Base-by-base conservation (phyloP, 2,113 vertebrate genomes). In the Cynoglossus semilaevis region DNA sequence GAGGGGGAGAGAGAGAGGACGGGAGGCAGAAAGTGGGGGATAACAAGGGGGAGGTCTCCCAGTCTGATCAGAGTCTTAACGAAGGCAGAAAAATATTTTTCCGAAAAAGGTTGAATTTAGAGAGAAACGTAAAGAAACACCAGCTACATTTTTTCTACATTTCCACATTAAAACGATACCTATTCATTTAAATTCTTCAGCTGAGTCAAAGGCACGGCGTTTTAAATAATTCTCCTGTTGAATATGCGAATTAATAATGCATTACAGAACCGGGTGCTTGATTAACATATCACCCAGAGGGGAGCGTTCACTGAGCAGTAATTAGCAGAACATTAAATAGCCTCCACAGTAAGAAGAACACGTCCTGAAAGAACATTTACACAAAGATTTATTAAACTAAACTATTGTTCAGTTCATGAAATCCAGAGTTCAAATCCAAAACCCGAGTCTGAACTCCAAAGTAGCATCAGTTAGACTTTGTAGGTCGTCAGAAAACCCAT, bases 21-120 rank as follows among this genome's bases (percentile, higher is more conserved):
- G 67, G 43, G 54, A 6, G 56, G 40, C 29, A 22, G 35, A 40
- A n/a, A 50, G 55, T 44, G 38, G 18, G 57, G 5, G 17, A 29
- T 29, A 29, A 29, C 22, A 49, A 51, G 14, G 60, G 47, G 29
- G 16, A 37, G 29, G 37, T 67, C 0, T 78, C 74, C 48, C 67
- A 88, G 83, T 87, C 73, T 74, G 73, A 89, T 92, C 90, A 89
- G 82, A 87, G 81, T 82, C 87, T 85, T 92, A 94, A 94, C 91
- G 90, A 89, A 82, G 58, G 67, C 62, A 85, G 72, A 58, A 72
- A 68, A 72, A 72, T 62, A 17, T 1, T 49, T 36, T 60, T 49
- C 22, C 47, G 15, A 47, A 51, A 62, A 64, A 74, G 43, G 6
- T 18, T 49, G 17, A 51, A 9, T 47, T 52, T 42, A 68, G 29